phyloP scores from a whole-genome alignment of 2,113 vertebrate species.

The Cynocephalus volans region DNA sequence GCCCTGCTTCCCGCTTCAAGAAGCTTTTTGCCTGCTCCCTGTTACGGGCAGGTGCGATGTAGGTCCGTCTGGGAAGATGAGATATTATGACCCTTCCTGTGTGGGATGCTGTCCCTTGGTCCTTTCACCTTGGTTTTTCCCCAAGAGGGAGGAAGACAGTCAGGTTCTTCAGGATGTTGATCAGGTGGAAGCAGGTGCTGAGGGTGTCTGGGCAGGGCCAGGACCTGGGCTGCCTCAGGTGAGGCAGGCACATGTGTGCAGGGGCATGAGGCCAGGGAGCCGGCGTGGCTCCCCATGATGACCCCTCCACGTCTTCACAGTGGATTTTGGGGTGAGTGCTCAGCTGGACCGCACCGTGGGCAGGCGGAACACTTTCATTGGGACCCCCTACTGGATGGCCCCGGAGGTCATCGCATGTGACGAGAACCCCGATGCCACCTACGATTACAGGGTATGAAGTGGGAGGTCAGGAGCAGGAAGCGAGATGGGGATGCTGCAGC shows the following conservation, averaged over 20 bases:
- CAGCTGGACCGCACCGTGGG: conserved; percentile 96
- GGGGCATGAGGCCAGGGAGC: neutral
- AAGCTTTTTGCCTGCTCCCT: neutral
- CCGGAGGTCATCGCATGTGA: conserved; percentile 97
- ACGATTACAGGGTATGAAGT: conserved; percentile 94
- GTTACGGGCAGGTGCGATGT: neutral
- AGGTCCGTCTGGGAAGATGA: neutral
- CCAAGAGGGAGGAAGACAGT: neutral
- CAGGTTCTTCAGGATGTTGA: neutral
- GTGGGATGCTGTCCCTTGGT: neutral
- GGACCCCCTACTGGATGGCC: conserved; percentile 98
- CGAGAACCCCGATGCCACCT: conserved; percentile 96
- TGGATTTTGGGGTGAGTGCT: conserved; percentile 97
- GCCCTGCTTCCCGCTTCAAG: neutral
- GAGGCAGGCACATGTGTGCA: fast-evolving
- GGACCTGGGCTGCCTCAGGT: neutral
- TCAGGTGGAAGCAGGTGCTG: neutral
- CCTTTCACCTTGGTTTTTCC: neutral
- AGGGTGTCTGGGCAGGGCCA: neutral
- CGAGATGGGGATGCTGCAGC: neutral
- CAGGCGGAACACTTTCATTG: conserved; percentile 96
- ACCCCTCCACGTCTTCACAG: conserved; percentile 81
- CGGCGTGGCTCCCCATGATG: fast-evolving
- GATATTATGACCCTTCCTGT: neutral
- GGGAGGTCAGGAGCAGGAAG: neutral